Percentiles rank a stretch among this genome's conserved stretches.
Conservation (phyloP, 2,113 vertebrate genomes). For the Paramisgurnus dabryanus region DNA sequence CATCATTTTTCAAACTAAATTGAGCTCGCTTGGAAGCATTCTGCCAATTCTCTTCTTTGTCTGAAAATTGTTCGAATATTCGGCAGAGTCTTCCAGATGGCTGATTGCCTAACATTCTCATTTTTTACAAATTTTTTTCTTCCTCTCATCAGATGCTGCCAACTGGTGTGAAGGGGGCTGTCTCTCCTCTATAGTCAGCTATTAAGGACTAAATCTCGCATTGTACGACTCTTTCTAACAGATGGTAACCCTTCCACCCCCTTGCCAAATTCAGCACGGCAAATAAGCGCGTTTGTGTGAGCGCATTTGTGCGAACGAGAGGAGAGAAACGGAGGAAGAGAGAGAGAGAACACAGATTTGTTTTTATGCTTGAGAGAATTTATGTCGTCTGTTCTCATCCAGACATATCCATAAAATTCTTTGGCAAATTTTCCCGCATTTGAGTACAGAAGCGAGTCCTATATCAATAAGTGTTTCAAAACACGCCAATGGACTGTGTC, state of each 20-base stretch:
- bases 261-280: slow-evolving; percentile 33
- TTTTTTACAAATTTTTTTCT: slow-evolving; percentile 55
- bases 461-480: slow-evolving; percentile 5
- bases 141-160: slow-evolving; percentile 52
- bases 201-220: slow-evolving; percentile 52
- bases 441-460: not conserved
- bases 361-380: slow-evolving; percentile 8
- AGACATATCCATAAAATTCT: not conserved
- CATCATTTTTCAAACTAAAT: slow-evolving; percentile 64
- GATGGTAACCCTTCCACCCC: slow-evolving; percentile 58
- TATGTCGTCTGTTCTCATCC: slow-evolving; percentile 21
- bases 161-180: slow-evolving; percentile 56
- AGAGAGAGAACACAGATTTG: slow-evolving; percentile 15
- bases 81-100: slow-evolving; percentile 61
- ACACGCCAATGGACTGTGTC: not conserved
- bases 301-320: slow-evolving; percentile 2
- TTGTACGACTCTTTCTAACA: slow-evolving; percentile 49
- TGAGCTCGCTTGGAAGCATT: slow-evolving; percentile 57
- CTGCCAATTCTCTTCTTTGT: slow-evolving; percentile 58
- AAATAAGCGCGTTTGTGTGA: slow-evolving; percentile 49
- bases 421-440: not conserved
- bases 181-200: slow-evolving; percentile 49
- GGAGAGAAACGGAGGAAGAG: slow-evolving; percentile 12
- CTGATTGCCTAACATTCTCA: slow-evolving; percentile 61
- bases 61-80: slow-evolving; percentile 59